Base-by-base conservation (phyloP, 2,888 invertebrate genomes). In the Augochlorella aurata region DNA sequence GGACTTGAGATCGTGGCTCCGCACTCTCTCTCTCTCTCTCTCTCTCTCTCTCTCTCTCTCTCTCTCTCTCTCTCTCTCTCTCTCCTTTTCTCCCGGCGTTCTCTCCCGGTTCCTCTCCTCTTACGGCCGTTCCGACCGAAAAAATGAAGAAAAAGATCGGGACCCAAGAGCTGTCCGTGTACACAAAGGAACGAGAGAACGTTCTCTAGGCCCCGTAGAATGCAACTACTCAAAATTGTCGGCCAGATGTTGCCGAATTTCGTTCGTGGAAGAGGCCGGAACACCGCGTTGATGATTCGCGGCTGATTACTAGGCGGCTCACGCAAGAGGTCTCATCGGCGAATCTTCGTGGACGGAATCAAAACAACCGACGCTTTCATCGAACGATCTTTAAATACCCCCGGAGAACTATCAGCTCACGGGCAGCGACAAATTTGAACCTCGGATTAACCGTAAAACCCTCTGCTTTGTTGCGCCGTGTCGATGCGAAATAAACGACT, bases 1-100 rank as follows among this genome's bases (percentile, higher is more conserved):
- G 88, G 90, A 90, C 90, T 89, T 87, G 69, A 61, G 71, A 77
- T 54, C 79, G 66, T 79, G 79, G 77, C 71, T n/a, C 69, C 44
- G 29, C 54, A 2, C 29, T 29, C 65, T 24, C 38, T 24, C 66
- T 69, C 29, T 70, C 38, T 21, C 52, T 52, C 44, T 66, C n/a
- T n/a, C 77, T 16, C 67, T 47, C 47, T 67, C 69, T 74, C 47
- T 72, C 24, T 72, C 72, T 47, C 38, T 38, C 5, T 38, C 38
- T 38, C 38, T 5, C 29, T 29, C 29, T 7, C 12, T 66, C 45
- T 45, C 8, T 58, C 21, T 21, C 74, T 8, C 66, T 44, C 44
- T 65, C 47, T 74, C 47, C 61, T 12, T 61, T 29, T 24, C 9
- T 8, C 4, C 10, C 54, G 10, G 10, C 12, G 54, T 58, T 58